Conservation (phyloP, 2,797 vertebrate species). For the Poecile montanus region DNA sequence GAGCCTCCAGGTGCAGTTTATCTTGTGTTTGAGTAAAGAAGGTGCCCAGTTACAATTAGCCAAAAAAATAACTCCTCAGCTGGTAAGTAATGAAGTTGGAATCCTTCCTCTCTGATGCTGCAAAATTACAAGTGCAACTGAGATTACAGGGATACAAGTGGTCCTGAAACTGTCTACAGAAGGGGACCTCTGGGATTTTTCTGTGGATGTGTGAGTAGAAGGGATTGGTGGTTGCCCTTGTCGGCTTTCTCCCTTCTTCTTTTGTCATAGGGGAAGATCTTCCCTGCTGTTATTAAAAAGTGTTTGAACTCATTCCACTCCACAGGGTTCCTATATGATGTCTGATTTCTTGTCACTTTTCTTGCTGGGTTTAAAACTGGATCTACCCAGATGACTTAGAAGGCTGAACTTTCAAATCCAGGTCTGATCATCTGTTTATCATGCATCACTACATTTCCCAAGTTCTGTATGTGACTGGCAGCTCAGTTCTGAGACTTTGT, state of each 20-base stretch:
- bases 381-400: neutral
- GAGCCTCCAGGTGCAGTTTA: conserved; percentile 21
- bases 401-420: neutral
- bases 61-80: neutral
- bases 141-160: neutral
- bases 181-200: neutral
- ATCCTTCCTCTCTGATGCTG: neutral
- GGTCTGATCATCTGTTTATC: neutral
- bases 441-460: neutral
- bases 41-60: neutral
- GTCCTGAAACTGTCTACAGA: neutral
- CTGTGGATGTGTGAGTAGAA: neutral
- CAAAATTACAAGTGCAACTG: neutral
- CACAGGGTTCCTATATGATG: neutral
- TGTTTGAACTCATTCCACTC: neutral
- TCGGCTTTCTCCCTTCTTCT: neutral
- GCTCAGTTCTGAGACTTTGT: neutral
- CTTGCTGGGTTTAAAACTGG: neutral
- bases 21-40: conserved; percentile 35
- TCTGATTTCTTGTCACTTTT: neutral
- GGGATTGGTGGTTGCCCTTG: neutral
- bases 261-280: neutral
- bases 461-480: neutral
- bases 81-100: neutral
- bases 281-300: neutral